Conservation (phyloP, 2,797 vertebrate species). For the Alectoris magna region DNA sequence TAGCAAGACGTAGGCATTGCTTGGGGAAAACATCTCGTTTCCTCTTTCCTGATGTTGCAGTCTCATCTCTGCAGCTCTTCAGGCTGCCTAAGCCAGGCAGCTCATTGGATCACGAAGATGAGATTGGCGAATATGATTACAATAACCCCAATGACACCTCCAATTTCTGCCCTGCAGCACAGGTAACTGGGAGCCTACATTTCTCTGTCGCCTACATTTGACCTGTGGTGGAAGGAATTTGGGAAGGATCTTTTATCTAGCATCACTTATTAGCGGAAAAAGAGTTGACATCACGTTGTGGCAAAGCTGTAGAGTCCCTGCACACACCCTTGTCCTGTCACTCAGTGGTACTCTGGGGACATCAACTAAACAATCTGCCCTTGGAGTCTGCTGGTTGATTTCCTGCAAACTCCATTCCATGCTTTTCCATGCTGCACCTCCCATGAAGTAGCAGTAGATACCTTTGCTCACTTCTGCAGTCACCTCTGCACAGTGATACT, state of each 20-base stretch:
- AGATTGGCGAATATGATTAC: slow-evolving; percentile 91
- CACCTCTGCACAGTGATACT: neutral
- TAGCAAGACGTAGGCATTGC: too few species aligned
- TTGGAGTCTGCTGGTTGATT: neutral
- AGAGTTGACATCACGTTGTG: neutral
- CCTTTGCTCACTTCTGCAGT: neutral
- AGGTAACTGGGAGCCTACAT: slow-evolving; percentile 75
- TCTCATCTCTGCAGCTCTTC: slow-evolving; percentile 77
- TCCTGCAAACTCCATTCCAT: neutral
- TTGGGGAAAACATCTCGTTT: neutral
- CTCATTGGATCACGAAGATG: slow-evolving; percentile 81
- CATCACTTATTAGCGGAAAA: neutral
- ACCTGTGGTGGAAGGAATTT: fast-evolving
- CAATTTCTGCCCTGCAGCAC: slow-evolving; percentile 92
- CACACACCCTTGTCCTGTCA: neutral
- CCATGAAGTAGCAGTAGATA: neutral
- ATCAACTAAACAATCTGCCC: neutral
- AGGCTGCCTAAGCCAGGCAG: slow-evolving; percentile 54
- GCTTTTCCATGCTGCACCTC: neutral
- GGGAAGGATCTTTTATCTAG: neutral
- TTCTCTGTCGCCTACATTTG: neutral
- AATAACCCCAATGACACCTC: slow-evolving; percentile 91
- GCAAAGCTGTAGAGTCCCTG: neutral
- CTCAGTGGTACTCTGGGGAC: neutral
- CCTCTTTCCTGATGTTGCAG: neutral